These are phyloP conservation scores for Norana najaformis DNA, from an alignment of 2,888 invertebrate species.

Conservation along the genomic window DNA sequence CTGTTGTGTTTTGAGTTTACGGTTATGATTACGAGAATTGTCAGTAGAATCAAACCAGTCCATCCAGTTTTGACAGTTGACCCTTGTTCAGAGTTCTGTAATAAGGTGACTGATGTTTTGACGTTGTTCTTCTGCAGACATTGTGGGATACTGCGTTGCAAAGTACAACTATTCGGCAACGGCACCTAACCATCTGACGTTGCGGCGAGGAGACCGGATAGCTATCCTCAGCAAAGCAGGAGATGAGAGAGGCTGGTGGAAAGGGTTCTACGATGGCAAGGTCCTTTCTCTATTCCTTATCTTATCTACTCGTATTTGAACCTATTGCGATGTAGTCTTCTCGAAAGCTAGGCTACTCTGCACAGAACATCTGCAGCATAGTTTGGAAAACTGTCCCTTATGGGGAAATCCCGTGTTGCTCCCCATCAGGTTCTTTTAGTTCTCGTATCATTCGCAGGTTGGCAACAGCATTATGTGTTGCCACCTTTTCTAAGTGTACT, in stretches of 20 bases:
- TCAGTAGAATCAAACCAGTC: neutral
- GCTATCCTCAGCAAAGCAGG: slow-evolving; percentile 85
- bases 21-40: neutral
- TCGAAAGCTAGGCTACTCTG: neutral
- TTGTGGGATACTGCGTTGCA: slow-evolving; percentile 67
- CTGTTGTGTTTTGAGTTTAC: neutral
- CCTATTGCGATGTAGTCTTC: neutral
- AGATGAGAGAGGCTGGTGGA: slow-evolving; percentile 94
- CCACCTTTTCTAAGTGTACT: no score
- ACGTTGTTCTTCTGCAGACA: neutral
- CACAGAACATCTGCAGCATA: neutral
- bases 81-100: neutral
- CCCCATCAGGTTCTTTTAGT: no score
- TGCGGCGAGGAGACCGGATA: slow-evolving; percentile 80
- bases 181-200: slow-evolving; percentile 75
- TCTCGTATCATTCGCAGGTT: no score
- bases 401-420: no score
- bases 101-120: neutral
- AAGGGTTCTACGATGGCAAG: slow-evolving; percentile 71
- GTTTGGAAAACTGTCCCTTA: neutral
- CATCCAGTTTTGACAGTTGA: no score
- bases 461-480: no score
- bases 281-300: slow-evolving; percentile 25
- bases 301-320: neutral
- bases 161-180: slow-evolving; percentile 60